Percentiles rank a stretch among this genome's conserved stretches.
phyloP scores from a whole-genome alignment of 2,113 vertebrate genomes.

The Macaca nemestrina region DNA sequence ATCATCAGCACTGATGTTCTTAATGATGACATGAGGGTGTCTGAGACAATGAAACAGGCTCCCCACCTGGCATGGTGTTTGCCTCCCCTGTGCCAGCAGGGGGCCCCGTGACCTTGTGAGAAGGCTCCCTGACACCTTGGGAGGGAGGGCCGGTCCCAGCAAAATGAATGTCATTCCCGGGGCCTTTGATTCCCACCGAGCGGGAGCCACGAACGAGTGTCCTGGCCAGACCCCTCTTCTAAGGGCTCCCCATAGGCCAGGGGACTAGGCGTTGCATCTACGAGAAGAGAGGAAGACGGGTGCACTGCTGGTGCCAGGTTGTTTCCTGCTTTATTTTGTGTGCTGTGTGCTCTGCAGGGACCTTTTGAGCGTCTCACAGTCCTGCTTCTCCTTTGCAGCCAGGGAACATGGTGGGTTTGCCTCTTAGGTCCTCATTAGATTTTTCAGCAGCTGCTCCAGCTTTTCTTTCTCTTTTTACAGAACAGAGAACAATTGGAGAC shows the following conservation, averaged over 20 bases:
- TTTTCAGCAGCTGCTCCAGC: background rate
- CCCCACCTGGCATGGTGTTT: background rate
- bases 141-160: background rate
- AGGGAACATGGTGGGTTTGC: background rate
- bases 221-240: background rate
- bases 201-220: fast-evolving
- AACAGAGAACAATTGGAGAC: conserved; percentile 9
- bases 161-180: fast-evolving
- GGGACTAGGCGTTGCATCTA: background rate
- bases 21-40: background rate
- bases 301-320: background rate
- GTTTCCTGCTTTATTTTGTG: background rate
- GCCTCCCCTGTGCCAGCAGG: conserved; percentile 30
- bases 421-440: background rate
- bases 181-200: background rate
- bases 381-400: background rate
- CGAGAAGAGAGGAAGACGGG: background rate
- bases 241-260: background rate
- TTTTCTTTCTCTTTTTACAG: background rate
- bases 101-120: conserved; percentile 10
- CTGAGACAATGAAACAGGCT: fast-evolving
- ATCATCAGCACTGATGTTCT: fast-evolving
- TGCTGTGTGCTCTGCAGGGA: background rate
- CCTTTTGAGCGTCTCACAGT: no score
- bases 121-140: background rate